Conservation (phyloP, 2,888 invertebrate genomes). For the Gymnoscelis rufifasciata region DNA sequence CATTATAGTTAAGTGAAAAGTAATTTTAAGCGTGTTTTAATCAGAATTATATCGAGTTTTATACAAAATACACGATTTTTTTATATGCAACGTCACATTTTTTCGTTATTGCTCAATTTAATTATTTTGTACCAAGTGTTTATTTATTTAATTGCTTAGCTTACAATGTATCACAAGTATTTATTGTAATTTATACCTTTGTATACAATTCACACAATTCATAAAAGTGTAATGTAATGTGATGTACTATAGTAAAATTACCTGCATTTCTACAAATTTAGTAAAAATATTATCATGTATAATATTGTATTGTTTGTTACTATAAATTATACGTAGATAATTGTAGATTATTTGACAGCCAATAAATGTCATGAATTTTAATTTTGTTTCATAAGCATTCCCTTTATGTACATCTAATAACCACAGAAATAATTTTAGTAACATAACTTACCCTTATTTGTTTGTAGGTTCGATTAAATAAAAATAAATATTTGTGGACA, state of each 20-base stretch:
- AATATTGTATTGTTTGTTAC: constrained; percentile 20
- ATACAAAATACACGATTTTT: background rate
- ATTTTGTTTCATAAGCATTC: no score
- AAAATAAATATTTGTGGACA: no score
- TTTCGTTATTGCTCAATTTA: constrained; percentile 16
- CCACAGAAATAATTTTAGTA: no score
- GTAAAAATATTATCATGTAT: constrained; percentile 35
- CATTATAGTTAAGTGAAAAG: constrained; percentile 9
- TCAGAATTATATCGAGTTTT: background rate
- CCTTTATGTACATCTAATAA: no score
- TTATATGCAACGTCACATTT: constrained; percentile 5
- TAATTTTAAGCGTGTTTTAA: constrained; percentile 4
- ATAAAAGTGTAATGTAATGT: no score
- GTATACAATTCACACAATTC: no score
- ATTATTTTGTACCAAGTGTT: no score
- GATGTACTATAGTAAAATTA: background rate
- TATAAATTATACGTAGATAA: constrained; percentile 24
- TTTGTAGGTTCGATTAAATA: no score
- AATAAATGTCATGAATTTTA: constrained; percentile 32
- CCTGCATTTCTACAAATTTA: background rate
- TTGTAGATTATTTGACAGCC: constrained; percentile 33
- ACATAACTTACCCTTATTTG: no score
- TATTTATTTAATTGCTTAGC: no score
- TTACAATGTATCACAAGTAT: no score
- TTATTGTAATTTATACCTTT: no score